These are phyloP conservation scores for Oxystoma pomonae DNA, from an alignment of 2,888 invertebrate genomes.

Conservation along the genomic window DNA sequence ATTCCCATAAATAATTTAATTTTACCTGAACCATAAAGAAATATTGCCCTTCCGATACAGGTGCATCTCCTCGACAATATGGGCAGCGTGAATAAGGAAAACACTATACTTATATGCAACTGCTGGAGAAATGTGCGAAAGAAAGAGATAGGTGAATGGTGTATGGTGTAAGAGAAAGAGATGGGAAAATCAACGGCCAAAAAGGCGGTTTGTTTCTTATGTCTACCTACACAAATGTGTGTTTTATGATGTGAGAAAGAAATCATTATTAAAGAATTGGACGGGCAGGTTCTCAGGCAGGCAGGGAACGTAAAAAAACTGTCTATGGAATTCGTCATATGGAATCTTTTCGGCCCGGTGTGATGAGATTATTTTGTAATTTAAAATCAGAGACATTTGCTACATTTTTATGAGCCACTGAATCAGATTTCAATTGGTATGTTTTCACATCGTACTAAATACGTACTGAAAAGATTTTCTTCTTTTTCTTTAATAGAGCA, in stretches of 20 bases:
- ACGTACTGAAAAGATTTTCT: too few species aligned
- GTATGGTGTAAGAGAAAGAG: too few species aligned
- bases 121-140: not conserved
- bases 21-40: not conserved
- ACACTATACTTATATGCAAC: not conserved
- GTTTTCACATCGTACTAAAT: too few species aligned
- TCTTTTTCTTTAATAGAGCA: too few species aligned
- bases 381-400: not conserved
- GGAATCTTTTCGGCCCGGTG: not conserved
- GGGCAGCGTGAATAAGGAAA: not conserved
- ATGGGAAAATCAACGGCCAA: too few species aligned
- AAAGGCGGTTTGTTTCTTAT: too few species aligned
- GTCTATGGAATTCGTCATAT: not conserved
- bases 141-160: too few species aligned
- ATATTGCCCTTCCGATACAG: not conserved
- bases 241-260: constrained; percentile 43
- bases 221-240: constrained; percentile 12
- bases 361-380: not conserved
- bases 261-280: constrained; percentile 41
- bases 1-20: not conserved
- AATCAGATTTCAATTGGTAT: too few species aligned
- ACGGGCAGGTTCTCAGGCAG: not conserved
- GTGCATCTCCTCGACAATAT: not conserved
- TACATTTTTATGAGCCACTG: too few species aligned
- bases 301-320: not conserved